Evolutionary conservation across 2,113 vertebrate genomes (phyloP), one percentile per base, ranked within the genome.

Genomic region (Gadus chalcogrammus): DNA sequence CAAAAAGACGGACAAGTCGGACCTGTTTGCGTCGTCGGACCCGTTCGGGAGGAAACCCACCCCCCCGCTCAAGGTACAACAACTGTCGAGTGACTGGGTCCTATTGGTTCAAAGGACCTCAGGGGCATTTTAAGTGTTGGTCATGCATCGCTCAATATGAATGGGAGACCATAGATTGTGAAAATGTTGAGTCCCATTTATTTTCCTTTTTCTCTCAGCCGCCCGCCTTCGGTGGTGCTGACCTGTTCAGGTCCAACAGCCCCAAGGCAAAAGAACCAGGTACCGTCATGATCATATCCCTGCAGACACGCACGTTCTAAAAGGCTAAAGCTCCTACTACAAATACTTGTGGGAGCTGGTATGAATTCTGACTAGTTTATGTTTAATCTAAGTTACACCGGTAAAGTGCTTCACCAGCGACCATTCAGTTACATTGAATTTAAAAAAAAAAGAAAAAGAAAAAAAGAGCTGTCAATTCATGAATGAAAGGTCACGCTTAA

Each of bases 191-290:
- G 27, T 70, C 22, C 35, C 0, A 16, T 58, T 79, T 20, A 18
- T 52, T 67, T 17, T 67, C 52, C 52, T 75, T 73, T 80, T 4
- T 64, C 75, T 82, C 38, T 72, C 71, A 98, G 96, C 88, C 93
- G 35, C 92, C 94, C 81, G 87, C 93, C 73, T 94, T 95, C 83
- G 93, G 93, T 77, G 92, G 91, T 74, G 83, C 88, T 12, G 94
- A 94, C 76, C 91, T 91, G 20, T 94, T 96, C 61, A 88, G 89
- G 0, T 90, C 92, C 72, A 92, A 90, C 86, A 91, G 84, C 65
- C 64, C 92, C 15, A 93, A 94, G 80, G 91, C 92, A 16, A 96
- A 93, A 90, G 92, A 92, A 75, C 86, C 94, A 94, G 97, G 95
- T 98, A 92, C 56, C 31, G 18, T 1, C 5, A 27, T 9, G 11